Conservation (phyloP, 2,888 invertebrate species). For the Marasmarcha lunaedactyla region DNA sequence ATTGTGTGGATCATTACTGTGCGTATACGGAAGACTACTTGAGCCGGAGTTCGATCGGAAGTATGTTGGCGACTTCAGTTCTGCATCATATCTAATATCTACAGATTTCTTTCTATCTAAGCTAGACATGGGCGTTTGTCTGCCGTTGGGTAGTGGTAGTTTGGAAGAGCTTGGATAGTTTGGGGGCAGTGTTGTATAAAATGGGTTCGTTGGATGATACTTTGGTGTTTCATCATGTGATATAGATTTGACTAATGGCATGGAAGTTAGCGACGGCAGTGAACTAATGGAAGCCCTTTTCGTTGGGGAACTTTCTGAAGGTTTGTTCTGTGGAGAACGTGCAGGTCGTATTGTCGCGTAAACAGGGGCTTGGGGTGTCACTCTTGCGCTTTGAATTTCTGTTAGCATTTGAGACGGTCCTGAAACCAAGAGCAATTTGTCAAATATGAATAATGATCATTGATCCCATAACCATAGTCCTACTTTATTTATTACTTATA, state of each 20-base stretch:
- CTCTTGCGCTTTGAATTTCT: constrained; percentile 36
- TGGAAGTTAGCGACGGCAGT: constrained; percentile 40
- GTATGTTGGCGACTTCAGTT: constrained; percentile 37
- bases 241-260: constrained; percentile 40
- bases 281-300: constrained; percentile 39
- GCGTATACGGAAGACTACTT: constrained; percentile 31
- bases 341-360: constrained; percentile 55
- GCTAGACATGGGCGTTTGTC: constrained; percentile 29
- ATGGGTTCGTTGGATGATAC: constrained; percentile 62
- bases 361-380: constrained; percentile 53
- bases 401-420: constrained; percentile 57
- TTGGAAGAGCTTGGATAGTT: constrained; percentile 54
- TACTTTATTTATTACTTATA: too few species aligned
- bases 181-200: constrained; percentile 57
- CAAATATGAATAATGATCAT: too few species aligned
- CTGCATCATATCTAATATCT: constrained; percentile 32
- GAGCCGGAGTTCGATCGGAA: constrained; percentile 36
- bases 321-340: constrained; percentile 33
- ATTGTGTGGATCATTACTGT: constrained; percentile 22
- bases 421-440: constrained; percentile 27
- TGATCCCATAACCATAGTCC: too few species aligned
- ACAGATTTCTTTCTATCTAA: constrained; percentile 50
- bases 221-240: constrained; percentile 36
- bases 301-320: constrained; percentile 28
- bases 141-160: constrained; percentile 52